Evolutionary conservation across 1,140 invertebrate genomes (phyloP).

Genomic region (Dendroctonus ponderosae): DNA sequence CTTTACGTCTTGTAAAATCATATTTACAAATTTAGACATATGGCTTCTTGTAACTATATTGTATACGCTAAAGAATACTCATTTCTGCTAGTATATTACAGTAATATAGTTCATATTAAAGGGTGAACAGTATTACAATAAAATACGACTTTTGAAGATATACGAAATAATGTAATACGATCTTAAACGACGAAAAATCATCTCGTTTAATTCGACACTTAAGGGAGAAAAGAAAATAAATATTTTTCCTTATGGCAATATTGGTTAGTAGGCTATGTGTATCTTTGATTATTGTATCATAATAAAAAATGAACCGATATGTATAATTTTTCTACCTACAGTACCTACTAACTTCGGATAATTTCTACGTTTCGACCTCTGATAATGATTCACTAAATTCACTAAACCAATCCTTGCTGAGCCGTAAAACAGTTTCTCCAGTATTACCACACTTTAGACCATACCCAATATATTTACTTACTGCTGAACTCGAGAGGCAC

Average conservation of each 20-base stretch:
- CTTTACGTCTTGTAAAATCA: conserved; percentile 8
- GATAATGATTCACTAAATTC: too few species aligned
- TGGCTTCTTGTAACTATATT: conserved; percentile 40
- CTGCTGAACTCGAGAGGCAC: too few species aligned
- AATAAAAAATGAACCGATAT: conserved; percentile 14
- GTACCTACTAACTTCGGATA: too few species aligned
- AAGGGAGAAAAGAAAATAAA: conserved; percentile 10
- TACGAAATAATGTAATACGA: not conserved
- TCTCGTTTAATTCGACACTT: not conserved
- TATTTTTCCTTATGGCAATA: conserved; percentile 43
- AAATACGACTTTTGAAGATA: conserved; percentile 3
- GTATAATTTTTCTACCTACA: too few species aligned
- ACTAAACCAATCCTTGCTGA: too few species aligned
- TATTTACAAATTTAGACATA: conserved; percentile 18
- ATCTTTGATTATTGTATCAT: conserved; percentile 46
- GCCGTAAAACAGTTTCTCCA: too few species aligned
- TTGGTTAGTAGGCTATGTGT: conserved; percentile 47
- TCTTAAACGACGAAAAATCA: too few species aligned
- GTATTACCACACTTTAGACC: too few species aligned
- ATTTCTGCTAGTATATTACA: conserved; percentile 6
- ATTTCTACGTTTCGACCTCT: too few species aligned
- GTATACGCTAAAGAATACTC: conserved; percentile 42
- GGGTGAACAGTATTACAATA: not conserved
- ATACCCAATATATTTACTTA: too few species aligned
- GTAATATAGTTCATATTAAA: too few species aligned